Evolutionary conservation across 2,888 invertebrate genomes (phyloP).

Genomic region (Tiliacea citrago): DNA sequence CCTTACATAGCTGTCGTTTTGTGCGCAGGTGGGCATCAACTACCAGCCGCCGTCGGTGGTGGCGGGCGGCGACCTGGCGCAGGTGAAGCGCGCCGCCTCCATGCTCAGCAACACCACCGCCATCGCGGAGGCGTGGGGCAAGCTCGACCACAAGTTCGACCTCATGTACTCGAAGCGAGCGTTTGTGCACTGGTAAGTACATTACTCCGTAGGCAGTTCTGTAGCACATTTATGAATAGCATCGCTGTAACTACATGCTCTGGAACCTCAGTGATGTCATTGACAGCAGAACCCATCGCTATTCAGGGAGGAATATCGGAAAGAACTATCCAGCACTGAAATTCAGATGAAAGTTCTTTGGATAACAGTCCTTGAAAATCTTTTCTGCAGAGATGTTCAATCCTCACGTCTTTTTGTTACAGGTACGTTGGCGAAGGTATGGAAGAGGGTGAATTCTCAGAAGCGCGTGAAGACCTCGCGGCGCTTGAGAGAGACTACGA

Average conservation of each 20-base stretch:
- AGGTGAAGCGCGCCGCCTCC: slow-evolving; percentile 96
- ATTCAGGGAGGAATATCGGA: not conserved
- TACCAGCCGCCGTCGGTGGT: slow-evolving; percentile 96
- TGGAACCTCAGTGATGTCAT: not conserved
- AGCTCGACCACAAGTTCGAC: slow-evolving; percentile 98
- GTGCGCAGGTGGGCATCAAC: slow-evolving; percentile 93
- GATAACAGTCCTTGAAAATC: not conserved
- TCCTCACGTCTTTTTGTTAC: slow-evolving; percentile 44
- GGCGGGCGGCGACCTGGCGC: slow-evolving; percentile 94
- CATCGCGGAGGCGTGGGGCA: slow-evolving; percentile 97
- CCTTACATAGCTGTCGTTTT: too few relatives aligned
- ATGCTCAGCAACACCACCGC: slow-evolving; percentile 98
- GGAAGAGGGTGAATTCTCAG: slow-evolving; percentile 96
- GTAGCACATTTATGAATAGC: not conserved
- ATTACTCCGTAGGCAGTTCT: not conserved
- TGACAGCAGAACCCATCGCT: not conserved
- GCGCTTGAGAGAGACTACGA: slow-evolving; percentile 94
- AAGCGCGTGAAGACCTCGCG: slow-evolving; percentile 95
- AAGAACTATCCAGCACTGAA: too few relatives aligned
- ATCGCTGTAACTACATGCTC: not conserved
- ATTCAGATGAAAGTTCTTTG: not conserved
- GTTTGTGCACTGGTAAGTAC: slow-evolving; percentile 97
- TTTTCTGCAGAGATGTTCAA: not conserved
- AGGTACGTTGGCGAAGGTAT: slow-evolving; percentile 96
- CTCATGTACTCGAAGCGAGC: slow-evolving; percentile 98